Evolutionary conservation across 1,140 invertebrate species (phyloP).

Genomic region (Plectus sambesii): DNA sequence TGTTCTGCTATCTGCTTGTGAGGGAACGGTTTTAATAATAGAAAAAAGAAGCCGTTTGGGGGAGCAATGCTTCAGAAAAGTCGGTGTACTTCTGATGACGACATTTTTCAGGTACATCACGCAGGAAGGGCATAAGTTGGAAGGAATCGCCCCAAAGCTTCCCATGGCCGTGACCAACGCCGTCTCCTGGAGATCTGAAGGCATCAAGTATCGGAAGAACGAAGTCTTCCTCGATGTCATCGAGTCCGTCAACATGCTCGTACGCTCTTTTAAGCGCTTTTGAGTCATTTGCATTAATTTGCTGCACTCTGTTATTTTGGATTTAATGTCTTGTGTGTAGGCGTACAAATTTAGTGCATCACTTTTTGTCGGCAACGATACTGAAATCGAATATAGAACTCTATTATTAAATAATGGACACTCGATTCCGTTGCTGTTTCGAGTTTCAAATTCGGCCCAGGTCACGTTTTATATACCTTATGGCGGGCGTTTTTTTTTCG

Average conservation of each 20-base stretch:
- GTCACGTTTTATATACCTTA: no score
- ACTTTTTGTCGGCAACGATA: no score
- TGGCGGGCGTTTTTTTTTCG: not conserved
- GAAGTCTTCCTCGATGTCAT: constrained; percentile 99
- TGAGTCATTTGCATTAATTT: constrained; percentile 9
- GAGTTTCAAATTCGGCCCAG: no score
- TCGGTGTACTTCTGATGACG: no score
- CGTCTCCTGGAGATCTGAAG: constrained; percentile 96
- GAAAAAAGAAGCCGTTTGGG: not conserved
- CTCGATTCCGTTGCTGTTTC: no score
- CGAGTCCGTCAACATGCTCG: constrained; percentile 89
- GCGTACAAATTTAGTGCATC: not conserved
- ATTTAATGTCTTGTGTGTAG: constrained; percentile 2
- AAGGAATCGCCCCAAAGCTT: constrained; percentile 76
- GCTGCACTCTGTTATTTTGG: constrained; percentile 2
- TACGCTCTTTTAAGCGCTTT: constrained; percentile 45
- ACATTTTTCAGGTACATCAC: constrained; percentile 57
- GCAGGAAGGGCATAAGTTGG: constrained; percentile 97
- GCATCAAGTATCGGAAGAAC: constrained; percentile 98
- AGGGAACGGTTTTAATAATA: no score
- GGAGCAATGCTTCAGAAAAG: not conserved
- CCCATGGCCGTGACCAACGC: constrained; percentile 98
- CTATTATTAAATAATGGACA: no score
- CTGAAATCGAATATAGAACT: no score
- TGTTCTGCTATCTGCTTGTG: no score